Percentiles rank a stretch among this genome's conserved stretches.
These are phyloP conservation scores for Alouatta palliata DNA, from an alignment of 2,113 vertebrate species.

Conservation along the genomic window DNA sequence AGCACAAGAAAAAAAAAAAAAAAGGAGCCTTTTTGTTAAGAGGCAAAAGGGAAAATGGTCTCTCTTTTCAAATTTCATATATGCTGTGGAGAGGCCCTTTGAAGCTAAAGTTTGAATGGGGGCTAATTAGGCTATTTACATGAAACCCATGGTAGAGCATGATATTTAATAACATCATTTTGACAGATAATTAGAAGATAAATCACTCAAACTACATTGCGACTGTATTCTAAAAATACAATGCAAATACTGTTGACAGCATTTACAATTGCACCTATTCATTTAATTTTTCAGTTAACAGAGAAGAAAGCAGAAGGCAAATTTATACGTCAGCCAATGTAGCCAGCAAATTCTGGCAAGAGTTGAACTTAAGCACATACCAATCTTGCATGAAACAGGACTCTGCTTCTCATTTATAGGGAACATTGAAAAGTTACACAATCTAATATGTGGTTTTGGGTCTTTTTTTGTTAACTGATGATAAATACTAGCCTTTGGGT, in stretches of 20 bases:
- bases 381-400: slow-evolving; percentile 63
- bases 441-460: slow-evolving; percentile 58
- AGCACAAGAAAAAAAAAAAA: background rate
- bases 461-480: slow-evolving; percentile 56
- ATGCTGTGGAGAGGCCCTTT: slow-evolving; percentile 37
- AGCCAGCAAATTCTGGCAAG: slow-evolving; percentile 48
- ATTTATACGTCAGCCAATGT: slow-evolving; percentile 51
- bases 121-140: slow-evolving; percentile 68
- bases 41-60: background rate
- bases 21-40: background rate
- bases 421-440: slow-evolving; percentile 66
- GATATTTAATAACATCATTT: slow-evolving; percentile 58
- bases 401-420: slow-evolving; percentile 61
- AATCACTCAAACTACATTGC: slow-evolving; percentile 56
- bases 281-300: slow-evolving; percentile 69
- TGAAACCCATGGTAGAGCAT: slow-evolving; percentile 46
- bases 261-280: slow-evolving; percentile 65
- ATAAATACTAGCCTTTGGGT: slow-evolving; percentile 50
- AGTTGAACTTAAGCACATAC: slow-evolving; percentile 49
- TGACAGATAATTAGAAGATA: slow-evolving; percentile 71
- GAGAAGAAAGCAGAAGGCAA: slow-evolving; percentile 67
- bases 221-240: slow-evolving; percentile 40
- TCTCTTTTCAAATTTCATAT: slow-evolving; percentile 23
- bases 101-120: background rate
- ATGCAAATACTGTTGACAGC: slow-evolving; percentile 58